Evolutionary conservation across 2,797 vertebrate genomes (phyloP).

Genomic region (Manis pentadactyla): DNA sequence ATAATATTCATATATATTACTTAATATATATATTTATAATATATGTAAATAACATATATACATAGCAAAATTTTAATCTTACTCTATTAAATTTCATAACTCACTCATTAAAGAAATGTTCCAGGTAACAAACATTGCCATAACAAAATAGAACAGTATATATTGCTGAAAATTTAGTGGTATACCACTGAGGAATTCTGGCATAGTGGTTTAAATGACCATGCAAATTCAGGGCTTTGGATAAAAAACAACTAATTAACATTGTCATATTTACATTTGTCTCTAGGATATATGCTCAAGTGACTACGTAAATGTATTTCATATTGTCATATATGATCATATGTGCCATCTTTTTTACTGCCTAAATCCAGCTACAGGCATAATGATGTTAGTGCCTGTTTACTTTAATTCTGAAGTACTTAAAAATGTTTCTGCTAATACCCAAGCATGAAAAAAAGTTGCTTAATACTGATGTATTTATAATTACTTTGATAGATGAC

Average conservation of each 20-base stretch:
- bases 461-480: neutral
- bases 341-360: neutral
- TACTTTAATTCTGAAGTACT: neutral
- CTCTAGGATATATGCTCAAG: neutral
- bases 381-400: accelerated
- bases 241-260: neutral
- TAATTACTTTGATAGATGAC: neutral
- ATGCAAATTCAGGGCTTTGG: neutral
- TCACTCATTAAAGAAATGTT: constrained; percentile 4
- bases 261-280: neutral
- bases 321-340: neutral
- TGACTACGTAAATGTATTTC: neutral
- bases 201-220: neutral
- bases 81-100: neutral
- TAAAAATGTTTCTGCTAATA: neutral
- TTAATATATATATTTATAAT: neutral
- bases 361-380: neutral
- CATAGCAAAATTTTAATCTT: neutral
- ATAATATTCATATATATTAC: neutral
- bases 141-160: neutral
- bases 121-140: neutral
- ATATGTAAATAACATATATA: neutral
- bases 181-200: neutral
- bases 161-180: neutral
- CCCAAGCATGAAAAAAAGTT: neutral